These are phyloP conservation scores for Falco berigora DNA, from an alignment of 2,797 vertebrate genomes.

Conservation along the genomic window DNA sequence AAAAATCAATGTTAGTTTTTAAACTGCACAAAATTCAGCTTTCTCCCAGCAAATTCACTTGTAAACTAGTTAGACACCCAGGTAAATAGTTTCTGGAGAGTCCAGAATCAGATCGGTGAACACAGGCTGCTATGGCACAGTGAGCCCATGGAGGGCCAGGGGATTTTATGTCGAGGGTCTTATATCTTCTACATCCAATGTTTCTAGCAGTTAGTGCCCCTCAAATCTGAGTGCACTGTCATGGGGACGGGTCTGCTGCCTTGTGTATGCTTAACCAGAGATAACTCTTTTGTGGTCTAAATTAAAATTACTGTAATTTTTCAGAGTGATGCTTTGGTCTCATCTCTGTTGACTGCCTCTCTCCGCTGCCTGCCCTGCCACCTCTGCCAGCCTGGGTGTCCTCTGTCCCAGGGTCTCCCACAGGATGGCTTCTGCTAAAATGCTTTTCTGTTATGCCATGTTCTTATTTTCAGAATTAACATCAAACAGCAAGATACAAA, in stretches of 20 bases:
- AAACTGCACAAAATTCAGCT: not conserved
- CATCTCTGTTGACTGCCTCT: not conserved
- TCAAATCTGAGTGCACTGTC: not conserved
- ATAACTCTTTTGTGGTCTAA: not conserved
- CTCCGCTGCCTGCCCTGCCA: not conserved
- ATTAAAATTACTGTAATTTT: not conserved
- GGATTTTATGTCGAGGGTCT: not conserved
- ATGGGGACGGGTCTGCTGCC: not conserved
- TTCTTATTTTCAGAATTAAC: not conserved
- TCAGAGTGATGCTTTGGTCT: not conserved
- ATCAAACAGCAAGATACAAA: not conserved
- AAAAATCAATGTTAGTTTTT: not conserved
- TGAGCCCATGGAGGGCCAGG: not conserved
- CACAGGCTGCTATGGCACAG: not conserved
- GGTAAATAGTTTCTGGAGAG: not conserved
- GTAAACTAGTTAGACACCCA: not conserved
- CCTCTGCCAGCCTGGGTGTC: rapidly evolving
- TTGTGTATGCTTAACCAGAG: too few species aligned
- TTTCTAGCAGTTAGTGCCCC: not conserved
- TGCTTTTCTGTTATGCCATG: not conserved
- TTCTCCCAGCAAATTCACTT: not conserved
- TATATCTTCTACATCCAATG: not conserved
- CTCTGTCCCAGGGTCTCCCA: not conserved
- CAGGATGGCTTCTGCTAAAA: not conserved
- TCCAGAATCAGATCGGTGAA: not conserved